phyloP scores from a whole-genome alignment of 2,797 vertebrate genomes.

The Pygocentrus nattereri region DNA sequence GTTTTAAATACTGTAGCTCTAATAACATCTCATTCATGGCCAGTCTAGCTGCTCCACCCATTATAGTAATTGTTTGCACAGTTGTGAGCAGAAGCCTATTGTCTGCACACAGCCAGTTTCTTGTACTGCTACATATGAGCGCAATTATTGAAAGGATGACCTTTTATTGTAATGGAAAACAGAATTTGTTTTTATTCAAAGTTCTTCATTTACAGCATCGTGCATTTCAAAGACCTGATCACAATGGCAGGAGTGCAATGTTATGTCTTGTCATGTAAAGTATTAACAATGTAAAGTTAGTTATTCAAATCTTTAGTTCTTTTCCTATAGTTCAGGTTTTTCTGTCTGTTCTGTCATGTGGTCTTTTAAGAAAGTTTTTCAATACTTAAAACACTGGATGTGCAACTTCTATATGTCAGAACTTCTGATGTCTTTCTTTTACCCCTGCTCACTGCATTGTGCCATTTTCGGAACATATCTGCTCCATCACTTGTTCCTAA shows the following conservation, averaged over 20 bases:
- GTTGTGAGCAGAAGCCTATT: neutral
- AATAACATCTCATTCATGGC: constrained; percentile 24
- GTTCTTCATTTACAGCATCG: neutral
- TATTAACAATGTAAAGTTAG: no score
- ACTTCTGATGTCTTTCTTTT: neutral
- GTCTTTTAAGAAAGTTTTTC: no score
- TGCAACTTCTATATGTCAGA: neutral
- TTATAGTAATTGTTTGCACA: constrained; percentile 14
- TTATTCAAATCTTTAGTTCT: no score
- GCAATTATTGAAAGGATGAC: neutral
- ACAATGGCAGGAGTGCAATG: neutral
- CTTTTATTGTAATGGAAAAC: constrained; percentile 2
- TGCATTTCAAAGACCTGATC: neutral
- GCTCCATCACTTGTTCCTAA: no score
- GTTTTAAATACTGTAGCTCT: constrained; percentile 26
- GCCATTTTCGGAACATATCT: neutral
- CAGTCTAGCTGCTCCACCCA: constrained; percentile 42
- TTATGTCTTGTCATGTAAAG: neutral
- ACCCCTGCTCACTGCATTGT: neutral
- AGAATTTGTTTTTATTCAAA: neutral
- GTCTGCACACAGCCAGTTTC: neutral
- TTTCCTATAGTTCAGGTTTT: neutral
- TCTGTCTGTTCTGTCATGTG: no score
- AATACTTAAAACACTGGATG: neutral
- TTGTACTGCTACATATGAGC: constrained; percentile 2